A percentile compares a stretch with the other conserved stretches of the same genome.
phyloP scores from a whole-genome alignment of 2,888 invertebrate species.

The Rutpela maculata region DNA sequence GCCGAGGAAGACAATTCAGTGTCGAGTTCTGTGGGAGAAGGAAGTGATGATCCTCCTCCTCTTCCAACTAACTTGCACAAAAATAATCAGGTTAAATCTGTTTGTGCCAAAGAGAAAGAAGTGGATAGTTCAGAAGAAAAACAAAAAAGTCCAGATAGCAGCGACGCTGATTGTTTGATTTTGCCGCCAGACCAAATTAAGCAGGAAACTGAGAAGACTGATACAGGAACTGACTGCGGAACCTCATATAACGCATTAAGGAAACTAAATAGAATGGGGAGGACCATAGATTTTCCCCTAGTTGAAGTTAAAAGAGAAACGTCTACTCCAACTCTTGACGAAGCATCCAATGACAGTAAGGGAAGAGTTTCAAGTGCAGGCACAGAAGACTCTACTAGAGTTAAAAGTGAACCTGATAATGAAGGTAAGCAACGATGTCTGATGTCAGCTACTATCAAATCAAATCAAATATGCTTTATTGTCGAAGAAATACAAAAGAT shows the following conservation, averaged over 20 bases:
- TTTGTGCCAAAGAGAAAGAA: not conserved
- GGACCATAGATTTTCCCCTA: not conserved
- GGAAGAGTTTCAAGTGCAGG: not conserved
- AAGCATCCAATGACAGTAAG: not conserved
- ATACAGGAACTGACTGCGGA: not conserved
- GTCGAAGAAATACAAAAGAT: no score
- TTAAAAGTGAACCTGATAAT: constrained; percentile 28
- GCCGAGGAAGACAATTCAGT: not conserved
- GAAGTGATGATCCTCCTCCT: not conserved
- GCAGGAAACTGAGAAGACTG: constrained; percentile 1
- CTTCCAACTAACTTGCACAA: not conserved
- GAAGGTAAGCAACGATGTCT: no score
- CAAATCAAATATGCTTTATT: no score
- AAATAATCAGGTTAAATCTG: not conserved
- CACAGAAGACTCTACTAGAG: not conserved
- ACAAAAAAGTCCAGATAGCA: not conserved
- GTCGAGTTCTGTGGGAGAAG: not conserved
- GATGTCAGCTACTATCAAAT: no score
- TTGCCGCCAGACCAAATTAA: constrained; percentile 19
- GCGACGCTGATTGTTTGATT: not conserved
- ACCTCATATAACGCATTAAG: not conserved
- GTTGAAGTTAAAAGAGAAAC: constrained; percentile 18
- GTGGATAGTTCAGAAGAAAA: not conserved
- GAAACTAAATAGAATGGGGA: not conserved
- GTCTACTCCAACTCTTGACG: not conserved